These are phyloP conservation scores for Bujurquina vittata DNA, from an alignment of 2,113 vertebrate genomes.

Conservation along the genomic window DNA sequence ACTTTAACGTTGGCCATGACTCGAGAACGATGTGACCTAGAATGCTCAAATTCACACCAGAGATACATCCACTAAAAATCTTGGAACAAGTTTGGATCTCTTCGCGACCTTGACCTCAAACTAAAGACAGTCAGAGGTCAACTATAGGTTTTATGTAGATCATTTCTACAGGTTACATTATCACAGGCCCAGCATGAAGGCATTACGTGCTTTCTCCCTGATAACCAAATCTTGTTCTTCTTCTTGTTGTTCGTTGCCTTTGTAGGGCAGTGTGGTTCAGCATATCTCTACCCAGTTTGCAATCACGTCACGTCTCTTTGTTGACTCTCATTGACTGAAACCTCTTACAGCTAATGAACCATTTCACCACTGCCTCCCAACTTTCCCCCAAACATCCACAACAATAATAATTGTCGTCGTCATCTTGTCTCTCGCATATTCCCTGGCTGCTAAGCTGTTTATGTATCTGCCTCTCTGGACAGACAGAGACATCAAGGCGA, in stretches of 20 bases:
- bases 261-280: not conserved
- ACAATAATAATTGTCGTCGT: conserved; percentile 31
- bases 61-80: too few relatives aligned
- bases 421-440: not conserved
- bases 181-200: not conserved
- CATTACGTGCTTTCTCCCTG: not conserved
- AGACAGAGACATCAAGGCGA: not conserved
- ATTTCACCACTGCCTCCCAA: conserved; percentile 18
- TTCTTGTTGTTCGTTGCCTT: not conserved
- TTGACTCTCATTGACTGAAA: conserved; percentile 42
- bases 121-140: too few relatives aligned
- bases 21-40: too few relatives aligned
- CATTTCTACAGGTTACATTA: not conserved
- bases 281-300: conserved; percentile 2
- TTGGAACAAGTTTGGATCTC: too few relatives aligned
- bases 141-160: not conserved
- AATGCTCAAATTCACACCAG: too few relatives aligned
- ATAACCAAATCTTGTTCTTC: not conserved
- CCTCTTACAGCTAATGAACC: conserved; percentile 47
- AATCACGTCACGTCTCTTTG: conserved; percentile 43
- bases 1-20: too few relatives aligned
- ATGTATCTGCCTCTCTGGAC: not conserved
- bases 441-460: not conserved
- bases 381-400: conserved; percentile 36
- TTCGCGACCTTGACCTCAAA: too few relatives aligned